Evolutionary conservation across 2,888 invertebrate species (phyloP), one percentile per base, ranked within the genome.

Genomic region (Lasioglossum oenotherae): DNA sequence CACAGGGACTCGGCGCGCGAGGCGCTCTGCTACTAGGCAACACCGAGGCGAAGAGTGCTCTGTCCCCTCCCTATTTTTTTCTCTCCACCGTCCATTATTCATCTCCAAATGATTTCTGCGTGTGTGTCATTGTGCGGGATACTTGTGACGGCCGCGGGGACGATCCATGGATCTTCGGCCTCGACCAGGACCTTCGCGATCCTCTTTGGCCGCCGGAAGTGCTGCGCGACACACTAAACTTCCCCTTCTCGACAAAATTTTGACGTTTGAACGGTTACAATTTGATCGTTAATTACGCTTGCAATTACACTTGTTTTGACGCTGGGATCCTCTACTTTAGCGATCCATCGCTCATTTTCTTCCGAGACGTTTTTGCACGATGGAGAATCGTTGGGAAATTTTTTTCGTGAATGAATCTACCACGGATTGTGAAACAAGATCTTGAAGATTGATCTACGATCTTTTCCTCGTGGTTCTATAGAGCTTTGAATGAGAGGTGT

Each of bases 1-100:
- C 90, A 90, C 86, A 90, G 90, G 86, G 82, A 85, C 86, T 87
- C 82, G 84, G 77, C 78, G 79, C 80, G 12, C 31, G 53, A 60
- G 53, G n/a, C 27, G 64, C 64, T 64, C 64, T 0, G 27, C 64
- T 53, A n/a, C 49, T 49, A 83, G 81, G 86, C 74, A 85, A 85
- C 90, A 81, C 83, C 80, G 69, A 81, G 79, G 76, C 73, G 82
- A 84, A 87, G 89, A 89, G 86, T 57, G 71, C 74, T 78, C 83
- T 35, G 16, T 5, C 10, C 35, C 23, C 35, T 35, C 35, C 1
- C 35, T 10, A 19, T n/a, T 53, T 19, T 23, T 6, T 35, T 67
- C 67, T 10, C 67, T 31, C 23, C 31, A 23, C 53, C 80, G 78
- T 85, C 79, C 81, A 86, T 88, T 88, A 86, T 88, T 79, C 86